Evolutionary conservation across 2,113 vertebrate genomes (phyloP).

Genomic region (Neodontobutis hainanensis): DNA sequence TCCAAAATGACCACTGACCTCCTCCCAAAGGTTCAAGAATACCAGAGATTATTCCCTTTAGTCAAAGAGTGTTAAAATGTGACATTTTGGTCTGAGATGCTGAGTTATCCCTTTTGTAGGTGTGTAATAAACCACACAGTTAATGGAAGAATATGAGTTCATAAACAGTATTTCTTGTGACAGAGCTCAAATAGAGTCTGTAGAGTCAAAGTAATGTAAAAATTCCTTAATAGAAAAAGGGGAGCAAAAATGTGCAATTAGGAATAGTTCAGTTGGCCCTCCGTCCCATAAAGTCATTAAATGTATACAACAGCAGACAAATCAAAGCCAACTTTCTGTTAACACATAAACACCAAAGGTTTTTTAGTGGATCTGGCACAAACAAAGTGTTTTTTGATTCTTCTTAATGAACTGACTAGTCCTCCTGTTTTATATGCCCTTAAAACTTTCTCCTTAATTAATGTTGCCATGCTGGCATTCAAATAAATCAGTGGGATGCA

Average conservation of each 20-base stretch:
- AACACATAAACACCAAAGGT: neutral
- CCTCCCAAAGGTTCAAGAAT: conserved; percentile 42
- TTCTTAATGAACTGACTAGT: neutral
- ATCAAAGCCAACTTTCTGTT: no score
- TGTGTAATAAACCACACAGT: conserved; percentile 3
- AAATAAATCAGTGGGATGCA: conserved; percentile 11
- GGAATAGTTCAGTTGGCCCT: no score
- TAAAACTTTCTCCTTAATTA: conserved; percentile 3
- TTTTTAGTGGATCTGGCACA: neutral
- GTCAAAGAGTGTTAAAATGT: conserved; percentile 28
- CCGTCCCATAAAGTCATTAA: no score
- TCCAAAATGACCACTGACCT: conserved; percentile 1
- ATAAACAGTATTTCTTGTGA: conserved; percentile 30
- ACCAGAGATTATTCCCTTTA: conserved; percentile 43
- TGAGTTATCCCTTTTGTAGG: conserved; percentile 46
- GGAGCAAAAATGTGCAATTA: no score
- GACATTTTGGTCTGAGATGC: conserved; percentile 42
- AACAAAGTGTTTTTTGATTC: neutral
- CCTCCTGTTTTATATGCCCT: neutral
- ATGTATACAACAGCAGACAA: no score
- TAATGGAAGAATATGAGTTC: conserved; percentile 24
- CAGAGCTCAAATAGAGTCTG: conserved; percentile 7
- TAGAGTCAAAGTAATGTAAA: neutral
- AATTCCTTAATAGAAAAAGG: no score
- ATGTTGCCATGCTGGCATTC: conserved; percentile 28